phyloP scores from a whole-genome alignment of 2,113 vertebrate genomes.

The Halcyon senegalensis region DNA sequence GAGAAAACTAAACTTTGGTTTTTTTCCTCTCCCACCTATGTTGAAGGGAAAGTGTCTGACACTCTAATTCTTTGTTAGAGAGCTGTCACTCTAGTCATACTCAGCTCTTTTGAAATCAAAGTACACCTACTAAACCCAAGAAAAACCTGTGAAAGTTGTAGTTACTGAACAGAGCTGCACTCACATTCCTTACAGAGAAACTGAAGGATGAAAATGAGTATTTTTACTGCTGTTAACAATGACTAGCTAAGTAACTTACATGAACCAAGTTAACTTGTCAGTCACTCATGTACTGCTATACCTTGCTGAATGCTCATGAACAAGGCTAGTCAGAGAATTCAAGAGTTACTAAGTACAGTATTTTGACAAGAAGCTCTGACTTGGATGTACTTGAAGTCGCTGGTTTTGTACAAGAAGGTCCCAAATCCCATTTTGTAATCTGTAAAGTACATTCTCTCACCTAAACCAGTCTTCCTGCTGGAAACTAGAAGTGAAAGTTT shows the following conservation, averaged over 20 bases:
- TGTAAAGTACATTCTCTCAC: neutral
- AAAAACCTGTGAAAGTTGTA: neutral
- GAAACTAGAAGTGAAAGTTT: neutral
- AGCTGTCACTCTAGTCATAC: neutral
- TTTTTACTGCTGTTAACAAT: neutral
- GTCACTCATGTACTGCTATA: neutral
- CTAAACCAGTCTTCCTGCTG: neutral
- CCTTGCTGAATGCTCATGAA: neutral
- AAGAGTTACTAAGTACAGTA: neutral
- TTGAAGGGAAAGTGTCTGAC: neutral
- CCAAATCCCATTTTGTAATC: neutral
- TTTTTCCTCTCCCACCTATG: neutral
- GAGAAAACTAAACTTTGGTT: neutral
- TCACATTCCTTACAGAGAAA: neutral
- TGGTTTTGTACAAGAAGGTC: neutral
- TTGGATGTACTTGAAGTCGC: neutral
- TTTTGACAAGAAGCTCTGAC: neutral
- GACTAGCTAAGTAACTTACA: neutral
- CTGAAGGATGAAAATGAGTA: neutral
- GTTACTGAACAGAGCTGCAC: neutral
- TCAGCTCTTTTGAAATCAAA: neutral
- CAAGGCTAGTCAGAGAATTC: neutral
- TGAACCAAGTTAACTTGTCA: neutral
- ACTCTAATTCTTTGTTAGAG: neutral
- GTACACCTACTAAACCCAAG: neutral